Percentiles rank a stretch among this genome's conserved stretches.
These are phyloP conservation scores for Mionectes macconnelli DNA, from an alignment of 2,113 vertebrate species.

Conservation along the genomic window DNA sequence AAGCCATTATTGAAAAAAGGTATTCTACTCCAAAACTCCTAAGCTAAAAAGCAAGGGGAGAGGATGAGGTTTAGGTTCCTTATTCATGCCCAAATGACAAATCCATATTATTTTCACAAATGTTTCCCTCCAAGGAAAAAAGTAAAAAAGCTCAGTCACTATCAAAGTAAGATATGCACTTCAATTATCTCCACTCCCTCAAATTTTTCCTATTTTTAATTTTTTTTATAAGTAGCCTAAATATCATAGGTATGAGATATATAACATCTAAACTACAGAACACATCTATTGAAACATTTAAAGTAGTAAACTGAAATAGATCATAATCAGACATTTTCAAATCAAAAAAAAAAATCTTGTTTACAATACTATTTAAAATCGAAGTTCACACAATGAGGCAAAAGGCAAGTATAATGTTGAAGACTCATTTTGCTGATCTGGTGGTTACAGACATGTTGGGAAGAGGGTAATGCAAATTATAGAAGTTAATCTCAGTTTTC, in stretches of 20 bases:
- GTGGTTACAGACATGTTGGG: neutral
- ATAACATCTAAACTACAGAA: neutral
- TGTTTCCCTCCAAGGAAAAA: neutral
- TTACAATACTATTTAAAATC: neutral
- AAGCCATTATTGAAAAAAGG: neutral
- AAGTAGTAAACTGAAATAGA: neutral
- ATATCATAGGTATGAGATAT: neutral
- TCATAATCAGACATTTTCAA: neutral
- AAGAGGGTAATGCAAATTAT: neutral
- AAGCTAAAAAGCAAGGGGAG: rapidly evolving
- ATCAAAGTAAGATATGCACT: neutral
- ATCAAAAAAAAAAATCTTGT: neutral
- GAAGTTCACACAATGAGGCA: neutral
- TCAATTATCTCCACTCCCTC: neutral
- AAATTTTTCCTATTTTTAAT: neutral
- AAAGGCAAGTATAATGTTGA: neutral
- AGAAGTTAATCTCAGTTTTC: neutral
- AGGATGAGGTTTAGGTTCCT: neutral
- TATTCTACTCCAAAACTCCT: neutral
- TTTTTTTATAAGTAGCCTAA: neutral
- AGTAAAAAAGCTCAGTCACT: rapidly evolving
- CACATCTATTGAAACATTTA: neutral
- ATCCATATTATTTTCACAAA: neutral
- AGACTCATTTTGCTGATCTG: neutral
- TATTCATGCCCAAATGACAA: neutral